These are phyloP conservation scores for Basileuterus tristriatus DNA, from an alignment of 2,797 vertebrate genomes.

Conservation along the genomic window DNA sequence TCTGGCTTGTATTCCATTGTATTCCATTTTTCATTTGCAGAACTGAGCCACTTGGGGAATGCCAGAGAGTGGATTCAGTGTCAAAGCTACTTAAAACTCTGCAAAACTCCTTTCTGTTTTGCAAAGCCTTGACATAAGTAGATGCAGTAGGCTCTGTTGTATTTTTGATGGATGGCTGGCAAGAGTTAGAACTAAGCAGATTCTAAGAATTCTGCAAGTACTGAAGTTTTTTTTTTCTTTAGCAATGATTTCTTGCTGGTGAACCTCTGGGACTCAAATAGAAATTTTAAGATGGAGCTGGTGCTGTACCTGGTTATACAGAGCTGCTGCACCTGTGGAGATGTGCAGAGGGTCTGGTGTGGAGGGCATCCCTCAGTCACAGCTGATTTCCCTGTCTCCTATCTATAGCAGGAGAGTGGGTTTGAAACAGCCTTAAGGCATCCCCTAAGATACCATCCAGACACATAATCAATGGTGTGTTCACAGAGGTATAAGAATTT, in stretches of 20 bases:
- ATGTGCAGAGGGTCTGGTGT: accelerated
- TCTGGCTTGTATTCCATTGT: neutral
- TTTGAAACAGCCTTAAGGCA: neutral
- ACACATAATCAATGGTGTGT: neutral
- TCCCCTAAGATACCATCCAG: neutral
- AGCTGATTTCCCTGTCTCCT: neutral
- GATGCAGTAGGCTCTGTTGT: neutral
- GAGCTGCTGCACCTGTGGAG: neutral
- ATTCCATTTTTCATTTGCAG: neutral
- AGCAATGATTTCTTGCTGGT: neutral
- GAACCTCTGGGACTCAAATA: neutral
- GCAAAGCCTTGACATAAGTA: neutral
- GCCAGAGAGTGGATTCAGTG: neutral
- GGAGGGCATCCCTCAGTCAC: neutral
- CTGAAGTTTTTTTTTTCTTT: neutral
- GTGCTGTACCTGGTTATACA: neutral
- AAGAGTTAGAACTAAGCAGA: neutral
- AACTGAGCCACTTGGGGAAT: neutral
- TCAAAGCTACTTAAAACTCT: conserved; percentile 39
- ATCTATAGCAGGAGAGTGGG: neutral
- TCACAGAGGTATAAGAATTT: neutral
- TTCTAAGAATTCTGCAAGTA: neutral
- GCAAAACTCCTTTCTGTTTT: neutral
- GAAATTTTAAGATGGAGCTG: neutral
- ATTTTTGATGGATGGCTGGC: neutral